Base-by-base conservation (phyloP, 2,888 invertebrate genomes). In the Trissonchulus sp. region DNA sequence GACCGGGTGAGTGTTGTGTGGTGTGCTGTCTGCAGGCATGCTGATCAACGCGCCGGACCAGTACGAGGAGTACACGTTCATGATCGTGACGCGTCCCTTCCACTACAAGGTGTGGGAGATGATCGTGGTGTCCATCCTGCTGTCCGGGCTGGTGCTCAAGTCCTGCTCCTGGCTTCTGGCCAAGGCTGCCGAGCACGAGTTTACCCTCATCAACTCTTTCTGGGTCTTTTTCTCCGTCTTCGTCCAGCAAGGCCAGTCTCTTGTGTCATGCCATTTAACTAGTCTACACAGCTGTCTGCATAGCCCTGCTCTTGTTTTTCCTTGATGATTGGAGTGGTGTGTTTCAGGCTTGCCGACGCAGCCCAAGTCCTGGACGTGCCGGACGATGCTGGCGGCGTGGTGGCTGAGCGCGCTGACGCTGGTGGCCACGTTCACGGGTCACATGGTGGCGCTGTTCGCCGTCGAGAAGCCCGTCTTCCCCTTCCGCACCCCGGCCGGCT, bases 391-490 rank as follows among this genome's bases (percentile, higher is more conserved):
- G 8, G 79, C 81, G 18, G 69, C 80, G 3, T 82, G 81, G 81
- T 82, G 82, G 81, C 48, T 82, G 72, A 79, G 79, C 15, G 78
- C 79, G 35, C 78, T 82, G 48, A 81, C 82, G 63, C 76, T 82
- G n/a, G 78, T 79, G 74, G 82, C 82, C 15, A 81, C 80, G 28
- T 82, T 81, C 75, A 82, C 82, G 18, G 82, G 82, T 35, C 79
- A 80, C 74, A 78, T 82, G n/a, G 81, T 82, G 8, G 82, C 82
- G 8, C 77, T 82, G 1, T 82, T 82, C 76, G 81, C 82, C 3
- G 81, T 81, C 18, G 80, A 81, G 74, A 80, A 80, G 75, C 78
- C 78, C 18, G 78, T 75, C 75, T 62, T 81, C 35, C 81, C 82
- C 2, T 81, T 82, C 76, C 77, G 78, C 74, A 79, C 80, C 48